Evolutionary conservation across 2,888 invertebrate genomes (phyloP).

Genomic region (Meloe dianella): DNA sequence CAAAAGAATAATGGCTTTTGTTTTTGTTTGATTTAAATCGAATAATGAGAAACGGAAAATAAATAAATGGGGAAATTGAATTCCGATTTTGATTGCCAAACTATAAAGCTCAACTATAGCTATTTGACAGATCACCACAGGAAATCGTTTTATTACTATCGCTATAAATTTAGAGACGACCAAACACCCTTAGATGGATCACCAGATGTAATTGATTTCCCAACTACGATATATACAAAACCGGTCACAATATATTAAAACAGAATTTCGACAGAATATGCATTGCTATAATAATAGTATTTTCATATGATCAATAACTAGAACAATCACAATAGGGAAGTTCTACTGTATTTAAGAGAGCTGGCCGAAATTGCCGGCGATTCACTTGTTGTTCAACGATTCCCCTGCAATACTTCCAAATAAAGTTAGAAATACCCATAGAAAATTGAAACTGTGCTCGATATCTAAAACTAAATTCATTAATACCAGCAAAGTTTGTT

Average conservation of each 20-base stretch:
- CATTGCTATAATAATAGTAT: no score
- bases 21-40: neutral
- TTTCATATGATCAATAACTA: no score
- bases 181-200: neutral
- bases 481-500: no score
- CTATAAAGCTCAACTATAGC: slow-evolving; percentile 1
- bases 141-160: neutral
- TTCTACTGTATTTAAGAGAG: no score
- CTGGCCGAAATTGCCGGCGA: no score
- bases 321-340: no score
- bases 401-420: no score
- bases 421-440: no score
- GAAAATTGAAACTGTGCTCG: no score
- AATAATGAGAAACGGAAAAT: neutral
- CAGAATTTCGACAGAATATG: neutral
- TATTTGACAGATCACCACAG: slow-evolving; percentile 5
- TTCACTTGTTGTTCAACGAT: no score
- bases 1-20: neutral
- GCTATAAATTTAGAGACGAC: slow-evolving; percentile 3
- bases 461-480: no score
- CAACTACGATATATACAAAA: neutral
- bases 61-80: neutral
- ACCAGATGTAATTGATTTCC: slow-evolving; percentile 5
- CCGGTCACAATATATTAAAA: neutral
- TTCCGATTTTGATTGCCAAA: neutral